Evolutionary conservation across 2,797 vertebrate genomes (phyloP).

Genomic region (Liparis tanakae): DNA sequence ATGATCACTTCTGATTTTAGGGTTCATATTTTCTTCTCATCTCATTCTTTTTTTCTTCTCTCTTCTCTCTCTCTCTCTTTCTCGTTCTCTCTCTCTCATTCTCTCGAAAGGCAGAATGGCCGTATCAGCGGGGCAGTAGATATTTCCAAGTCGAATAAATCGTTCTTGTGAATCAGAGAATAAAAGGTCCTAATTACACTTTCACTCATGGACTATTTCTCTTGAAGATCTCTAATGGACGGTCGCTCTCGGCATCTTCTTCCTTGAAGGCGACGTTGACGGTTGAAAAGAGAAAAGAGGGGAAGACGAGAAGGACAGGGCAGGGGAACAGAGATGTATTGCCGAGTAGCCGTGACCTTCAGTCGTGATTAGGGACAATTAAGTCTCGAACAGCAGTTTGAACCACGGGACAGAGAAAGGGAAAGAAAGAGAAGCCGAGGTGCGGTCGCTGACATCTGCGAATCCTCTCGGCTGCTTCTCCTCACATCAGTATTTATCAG

Average conservation of each 20-base stretch:
- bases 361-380: constrained; percentile 78
- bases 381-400: constrained; percentile 66
- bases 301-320: constrained; percentile 42
- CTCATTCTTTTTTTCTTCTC: constrained; percentile 35
- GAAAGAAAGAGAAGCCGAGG: constrained; percentile 14
- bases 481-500: constrained; percentile 66
- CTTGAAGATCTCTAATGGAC: constrained; percentile 43
- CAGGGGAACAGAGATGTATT: constrained; percentile 57
- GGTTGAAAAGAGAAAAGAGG: constrained; percentile 10
- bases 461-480: constrained; percentile 36
- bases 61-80: not conserved
- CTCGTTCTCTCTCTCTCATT: not conserved
- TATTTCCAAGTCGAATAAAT: constrained; percentile 21
- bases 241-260: constrained; percentile 15
- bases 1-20: constrained; percentile 71
- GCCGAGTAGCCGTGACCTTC: constrained; percentile 75
- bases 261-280: constrained; percentile 5
- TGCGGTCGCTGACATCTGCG: constrained; percentile 31
- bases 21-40: constrained; percentile 58
- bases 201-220: constrained; percentile 24
- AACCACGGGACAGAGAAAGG: constrained; percentile 57
- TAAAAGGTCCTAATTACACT: constrained; percentile 30
- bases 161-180: not conserved
- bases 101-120: not conserved
- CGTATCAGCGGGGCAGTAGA: constrained; percentile 18